phyloP scores from a whole-genome alignment of 2,888 invertebrate genomes.

The Petrolisthes cinctipes region DNA sequence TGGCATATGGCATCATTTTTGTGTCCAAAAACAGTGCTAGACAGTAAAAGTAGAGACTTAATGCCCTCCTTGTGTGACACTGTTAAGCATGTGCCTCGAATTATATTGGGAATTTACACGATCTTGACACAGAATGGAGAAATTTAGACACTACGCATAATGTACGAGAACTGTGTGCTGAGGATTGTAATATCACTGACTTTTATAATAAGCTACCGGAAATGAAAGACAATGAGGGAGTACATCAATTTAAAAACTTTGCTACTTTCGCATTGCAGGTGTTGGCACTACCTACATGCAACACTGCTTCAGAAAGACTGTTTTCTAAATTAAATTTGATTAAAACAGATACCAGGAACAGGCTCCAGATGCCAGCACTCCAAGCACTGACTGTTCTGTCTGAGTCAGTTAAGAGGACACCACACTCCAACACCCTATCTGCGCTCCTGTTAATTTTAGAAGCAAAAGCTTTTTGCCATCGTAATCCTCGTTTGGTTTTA shows the following conservation, averaged over 20 bases:
- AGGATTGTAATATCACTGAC: neutral
- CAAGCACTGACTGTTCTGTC: neutral
- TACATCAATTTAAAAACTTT: neutral
- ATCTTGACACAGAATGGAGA: constrained; percentile 8
- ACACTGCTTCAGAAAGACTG: constrained; percentile 20
- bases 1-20: constrained; percentile 25
- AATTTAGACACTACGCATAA: neutral
- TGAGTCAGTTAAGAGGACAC: neutral
- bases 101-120: neutral
- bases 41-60: neutral
- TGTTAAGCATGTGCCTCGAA: neutral
- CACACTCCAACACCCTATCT: too few relatives aligned
- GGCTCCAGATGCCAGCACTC: constrained; percentile 20
- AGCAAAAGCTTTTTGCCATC: too few relatives aligned
- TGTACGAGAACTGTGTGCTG: neutral
- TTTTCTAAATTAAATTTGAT: constrained; percentile 25
- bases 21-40: neutral
- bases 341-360: constrained; percentile 8
- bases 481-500: too few relatives aligned
- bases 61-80: constrained; percentile 3
- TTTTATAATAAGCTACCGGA: neutral
- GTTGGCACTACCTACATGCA: constrained; percentile 15
- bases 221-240: neutral
- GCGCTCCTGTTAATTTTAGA: too few relatives aligned
- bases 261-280: constrained; percentile 18